Percentiles rank a stretch among this genome's conserved stretches.
Conservation (phyloP, 2,797 vertebrate species). For the Acanthurus tractus region DNA sequence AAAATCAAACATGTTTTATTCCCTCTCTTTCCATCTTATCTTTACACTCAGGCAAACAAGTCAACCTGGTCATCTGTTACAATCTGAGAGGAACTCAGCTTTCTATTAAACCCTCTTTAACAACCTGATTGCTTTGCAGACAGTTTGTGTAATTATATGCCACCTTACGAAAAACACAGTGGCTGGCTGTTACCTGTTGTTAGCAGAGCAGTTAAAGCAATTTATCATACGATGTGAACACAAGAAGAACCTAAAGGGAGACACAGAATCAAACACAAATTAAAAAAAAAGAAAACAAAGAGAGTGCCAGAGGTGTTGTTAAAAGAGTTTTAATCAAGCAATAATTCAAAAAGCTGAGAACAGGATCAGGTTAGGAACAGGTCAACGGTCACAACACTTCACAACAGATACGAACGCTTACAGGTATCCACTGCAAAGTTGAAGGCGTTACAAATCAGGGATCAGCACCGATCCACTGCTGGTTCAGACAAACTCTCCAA, state of each 20-base stretch:
- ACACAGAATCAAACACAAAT: conserved; percentile 18
- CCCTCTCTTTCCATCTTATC: conserved; percentile 32
- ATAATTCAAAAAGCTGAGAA: conserved; percentile 73
- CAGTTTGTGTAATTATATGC: not conserved
- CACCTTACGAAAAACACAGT: not conserved
- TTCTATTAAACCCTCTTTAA: conserved; percentile 36
- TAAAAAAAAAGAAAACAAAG: conserved; percentile 64
- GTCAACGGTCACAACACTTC: conserved; percentile 63
- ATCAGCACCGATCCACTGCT: conserved; percentile 38
- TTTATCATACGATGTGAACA: conserved; percentile 5
- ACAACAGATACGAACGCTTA: conserved; percentile 65
- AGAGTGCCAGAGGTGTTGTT: conserved; percentile 72
- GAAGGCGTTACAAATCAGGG: conserved; percentile 66
- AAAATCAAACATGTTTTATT: conserved; percentile 1
- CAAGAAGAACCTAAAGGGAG: conserved; percentile 18
- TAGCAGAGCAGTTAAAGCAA: conserved; percentile 48
- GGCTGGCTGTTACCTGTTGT: conserved; percentile 23
- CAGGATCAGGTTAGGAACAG: conserved; percentile 78
- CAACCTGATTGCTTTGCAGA: conserved; percentile 1
- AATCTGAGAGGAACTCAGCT: conserved; percentile 26
- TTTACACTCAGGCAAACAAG: conserved; percentile 33
- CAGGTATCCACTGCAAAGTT: conserved; percentile 69
- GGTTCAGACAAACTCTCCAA: conserved; percentile 44
- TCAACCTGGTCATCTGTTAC: conserved; percentile 36
- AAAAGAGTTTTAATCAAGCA: conserved; percentile 88